Base-by-base conservation (phyloP, 2,797 vertebrate genomes). In the Sebastes alutus region DNA sequence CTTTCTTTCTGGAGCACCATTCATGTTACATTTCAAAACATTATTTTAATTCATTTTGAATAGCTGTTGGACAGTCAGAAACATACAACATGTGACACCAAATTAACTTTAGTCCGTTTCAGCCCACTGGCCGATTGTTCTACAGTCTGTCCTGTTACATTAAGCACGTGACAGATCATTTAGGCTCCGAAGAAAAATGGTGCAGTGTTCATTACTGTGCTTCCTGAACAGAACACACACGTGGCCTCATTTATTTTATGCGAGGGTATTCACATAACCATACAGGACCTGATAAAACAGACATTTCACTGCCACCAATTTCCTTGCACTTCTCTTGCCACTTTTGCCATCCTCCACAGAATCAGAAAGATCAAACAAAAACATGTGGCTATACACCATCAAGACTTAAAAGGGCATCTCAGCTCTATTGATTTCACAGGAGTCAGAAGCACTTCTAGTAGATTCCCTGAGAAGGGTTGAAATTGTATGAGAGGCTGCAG, bases 351-450 rank as follows among this genome's bases (percentile, higher is more conserved):
- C 86, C 87, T 91, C 66, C 42, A 25, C 84, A 71, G 81, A 81
- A 89, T 92, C 77, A 77, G 83, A 82, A 90, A 93, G 92, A 93
- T 94, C 88, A 94, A 92, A 94, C 86, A 89, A 88, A 92, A 89
- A 88, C 83, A 84, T 78, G 78, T 86, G 58, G 68, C 83, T 38
- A 32, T 80, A 84, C 89, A 87, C 86, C 87, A 89, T 90, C 88
- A 73, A 81, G 89, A 90, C 93, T 94, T 94, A 90, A 95, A 95
- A 96, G 94, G 93, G 93, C 93, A 93, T 93, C 88, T 92, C 86
- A 77, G 86, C 87, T 86, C 84, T 93, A 95, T 94, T 94, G 95
- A 96, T 95, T 96, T 93, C 92, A 83, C 86, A 78, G 80, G 88
- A 92, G 89, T 92, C 90, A 88, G 87, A 89, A 82, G 75, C 89